Evolutionary conservation across 1,140 invertebrate genomes (phyloP).

Genomic region (Penaeus indicus): DNA sequence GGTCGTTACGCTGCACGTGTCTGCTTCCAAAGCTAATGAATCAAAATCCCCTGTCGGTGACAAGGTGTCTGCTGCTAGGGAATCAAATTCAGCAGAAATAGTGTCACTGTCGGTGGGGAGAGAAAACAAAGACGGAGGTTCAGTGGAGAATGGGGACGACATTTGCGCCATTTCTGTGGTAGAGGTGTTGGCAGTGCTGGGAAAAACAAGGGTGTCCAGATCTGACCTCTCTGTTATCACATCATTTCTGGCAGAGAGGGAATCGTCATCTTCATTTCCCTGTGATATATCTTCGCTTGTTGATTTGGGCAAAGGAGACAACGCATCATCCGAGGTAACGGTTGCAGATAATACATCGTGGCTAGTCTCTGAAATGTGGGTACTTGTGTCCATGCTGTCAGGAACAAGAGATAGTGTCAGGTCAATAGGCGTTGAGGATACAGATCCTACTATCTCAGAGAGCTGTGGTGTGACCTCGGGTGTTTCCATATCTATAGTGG

Average conservation of each 20-base stretch:
- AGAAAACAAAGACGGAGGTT: conserved; percentile 57
- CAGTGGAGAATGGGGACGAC: conserved; percentile 58
- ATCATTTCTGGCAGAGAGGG: neutral
- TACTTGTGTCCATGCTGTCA: neutral
- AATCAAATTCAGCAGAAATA: conserved; percentile 58
- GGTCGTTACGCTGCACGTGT: conserved; percentile 10
- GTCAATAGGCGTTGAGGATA: neutral
- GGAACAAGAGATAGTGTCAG: neutral
- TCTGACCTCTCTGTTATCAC: neutral
- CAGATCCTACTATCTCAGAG: conserved; percentile 3
- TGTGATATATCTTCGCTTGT: too few species aligned
- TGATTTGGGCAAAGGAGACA: neutral
- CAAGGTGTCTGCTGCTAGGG: conserved; percentile 55
- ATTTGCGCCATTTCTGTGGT: conserved; percentile 40
- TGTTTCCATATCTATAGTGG: conserved; percentile 39
- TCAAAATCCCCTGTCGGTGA: conserved; percentile 39
- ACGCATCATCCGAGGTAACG: too few species aligned
- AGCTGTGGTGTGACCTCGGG: conserved; percentile 38
- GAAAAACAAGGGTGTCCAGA: neutral
- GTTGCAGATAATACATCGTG: neutral
- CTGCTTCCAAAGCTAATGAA: conserved; percentile 3
- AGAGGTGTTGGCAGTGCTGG: conserved; percentile 33
- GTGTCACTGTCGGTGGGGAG: conserved; percentile 59
- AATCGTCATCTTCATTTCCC: neutral
- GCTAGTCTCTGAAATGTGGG: neutral